Percentiles rank a stretch among this genome's conserved stretches.
These are phyloP conservation scores for Polia nebulosa DNA, from an alignment of 2,888 invertebrate species.

Conservation along the genomic window DNA sequence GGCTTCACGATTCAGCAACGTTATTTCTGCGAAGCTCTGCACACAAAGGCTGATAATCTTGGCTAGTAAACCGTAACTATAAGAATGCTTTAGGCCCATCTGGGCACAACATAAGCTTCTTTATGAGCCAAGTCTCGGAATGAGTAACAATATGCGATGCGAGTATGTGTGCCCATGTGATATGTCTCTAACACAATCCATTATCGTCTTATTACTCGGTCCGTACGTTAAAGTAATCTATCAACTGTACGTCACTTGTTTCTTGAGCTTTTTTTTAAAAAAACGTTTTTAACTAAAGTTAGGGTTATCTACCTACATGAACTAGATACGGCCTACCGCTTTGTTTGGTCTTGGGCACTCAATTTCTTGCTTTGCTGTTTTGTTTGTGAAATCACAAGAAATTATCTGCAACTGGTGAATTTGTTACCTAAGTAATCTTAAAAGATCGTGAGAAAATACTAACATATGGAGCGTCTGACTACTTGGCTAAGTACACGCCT, in stretches of 20 bases:
- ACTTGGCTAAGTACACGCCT: neutral
- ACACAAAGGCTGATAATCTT: conserved; percentile 32
- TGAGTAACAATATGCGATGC: conserved; percentile 41
- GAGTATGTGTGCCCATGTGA: conserved; percentile 28
- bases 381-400: too few species aligned
- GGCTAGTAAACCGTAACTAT: conserved; percentile 20
- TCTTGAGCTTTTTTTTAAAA: conserved; percentile 38
- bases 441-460: conserved; percentile 1
- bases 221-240: conserved; percentile 41
- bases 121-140: conserved; percentile 29
- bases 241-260: conserved; percentile 59
- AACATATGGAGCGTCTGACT: neutral
- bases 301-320: conserved; percentile 16
- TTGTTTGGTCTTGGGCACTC: neutral
- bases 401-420: too few species aligned
- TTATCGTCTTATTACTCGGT: conserved; percentile 44
- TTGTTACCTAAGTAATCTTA: conserved; percentile 3
- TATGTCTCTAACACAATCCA: conserved; percentile 42
- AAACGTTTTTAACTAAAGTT: conserved; percentile 25
- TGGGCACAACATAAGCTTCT: conserved; percentile 29
- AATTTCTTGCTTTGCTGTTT: too few species aligned
- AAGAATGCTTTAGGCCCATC: conserved; percentile 42
- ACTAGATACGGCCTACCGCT: neutral
- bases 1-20: conserved; percentile 51
- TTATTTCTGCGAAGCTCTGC: conserved; percentile 58